phyloP scores from a whole-genome alignment of 2,888 invertebrate species.

The Caenorhabditis sinica region DNA sequence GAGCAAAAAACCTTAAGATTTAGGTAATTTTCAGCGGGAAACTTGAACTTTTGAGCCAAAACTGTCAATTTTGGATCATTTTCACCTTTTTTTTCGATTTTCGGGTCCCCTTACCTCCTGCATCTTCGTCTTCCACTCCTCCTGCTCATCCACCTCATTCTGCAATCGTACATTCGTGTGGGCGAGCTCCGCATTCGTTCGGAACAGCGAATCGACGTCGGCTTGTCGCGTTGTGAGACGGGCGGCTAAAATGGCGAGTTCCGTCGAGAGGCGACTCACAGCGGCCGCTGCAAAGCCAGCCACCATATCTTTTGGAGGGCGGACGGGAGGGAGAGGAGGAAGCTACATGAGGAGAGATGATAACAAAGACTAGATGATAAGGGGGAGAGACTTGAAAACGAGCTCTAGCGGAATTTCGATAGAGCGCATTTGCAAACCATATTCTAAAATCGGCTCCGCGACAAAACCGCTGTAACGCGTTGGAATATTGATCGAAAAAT shows the following conservation, averaged over 20 bases:
- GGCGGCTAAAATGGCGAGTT: slow-evolving; percentile 82
- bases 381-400: no score
- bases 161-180: slow-evolving; percentile 80
- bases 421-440: no score
- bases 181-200: slow-evolving; percentile 80
- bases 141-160: slow-evolving; percentile 76
- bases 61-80: no score
- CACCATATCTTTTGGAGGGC: slow-evolving; percentile 46
- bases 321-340: not conserved
- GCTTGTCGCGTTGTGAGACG: slow-evolving; percentile 78
- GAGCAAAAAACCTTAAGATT: no score
- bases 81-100: slow-evolving; percentile 8
- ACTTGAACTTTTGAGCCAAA: no score
- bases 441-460: no score
- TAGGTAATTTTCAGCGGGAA: no score
- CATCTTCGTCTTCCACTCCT: slow-evolving; percentile 46
- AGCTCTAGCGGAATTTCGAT: no score
- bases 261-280: slow-evolving; percentile 73
- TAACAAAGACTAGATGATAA: not conserved
- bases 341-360: not conserved
- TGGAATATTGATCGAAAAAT: no score
- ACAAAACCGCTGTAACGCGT: no score
- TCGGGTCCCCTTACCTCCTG: slow-evolving; percentile 22
- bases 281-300: slow-evolving; percentile 70
- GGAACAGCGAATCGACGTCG: slow-evolving; percentile 81